phyloP scores from a whole-genome alignment of 2,113 vertebrate genomes.

The Actenoides hombroni region DNA sequence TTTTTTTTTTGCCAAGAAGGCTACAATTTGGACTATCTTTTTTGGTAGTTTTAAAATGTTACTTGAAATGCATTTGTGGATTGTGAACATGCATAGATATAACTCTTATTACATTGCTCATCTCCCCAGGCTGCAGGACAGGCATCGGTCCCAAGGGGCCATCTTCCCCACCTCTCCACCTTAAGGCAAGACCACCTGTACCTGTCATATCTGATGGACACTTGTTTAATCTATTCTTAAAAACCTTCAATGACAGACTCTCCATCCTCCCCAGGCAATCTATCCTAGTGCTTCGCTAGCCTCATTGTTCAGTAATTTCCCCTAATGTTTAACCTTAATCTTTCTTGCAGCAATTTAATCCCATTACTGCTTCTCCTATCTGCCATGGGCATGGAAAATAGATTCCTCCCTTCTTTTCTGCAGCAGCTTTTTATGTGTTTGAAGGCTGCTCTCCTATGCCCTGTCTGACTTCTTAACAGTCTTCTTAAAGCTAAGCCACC shows the following conservation, averaged over 20 bases:
- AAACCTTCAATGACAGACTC: not conserved
- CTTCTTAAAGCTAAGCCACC: not conserved
- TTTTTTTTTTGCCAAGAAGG: not conserved
- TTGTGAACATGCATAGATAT: not conserved
- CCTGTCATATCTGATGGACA: constrained; percentile 2
- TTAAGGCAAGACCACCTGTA: not conserved
- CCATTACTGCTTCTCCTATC: constrained; percentile 38
- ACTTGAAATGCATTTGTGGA: not conserved
- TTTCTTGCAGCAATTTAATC: constrained; percentile 56
- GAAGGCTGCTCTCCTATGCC: not conserved
- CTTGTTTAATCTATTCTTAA: constrained; percentile 12
- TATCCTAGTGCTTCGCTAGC: constrained; percentile 30
- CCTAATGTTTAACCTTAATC: constrained; percentile 61
- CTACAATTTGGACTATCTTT: not conserved
- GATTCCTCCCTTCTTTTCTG: not conserved
- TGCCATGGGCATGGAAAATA: constrained; percentile 46
- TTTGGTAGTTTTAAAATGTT: not conserved
- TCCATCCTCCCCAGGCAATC: constrained; percentile 20
- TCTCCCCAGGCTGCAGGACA: not conserved
- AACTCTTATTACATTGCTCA: not conserved
- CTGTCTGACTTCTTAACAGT: not conserved
- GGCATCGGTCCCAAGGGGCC: not conserved
- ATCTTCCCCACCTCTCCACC: not conserved
- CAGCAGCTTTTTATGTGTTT: not conserved
- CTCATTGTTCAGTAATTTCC: constrained; percentile 53